phyloP scores from a whole-genome alignment of 1,140 invertebrate species.

The Hylaeus anthracinus region DNA sequence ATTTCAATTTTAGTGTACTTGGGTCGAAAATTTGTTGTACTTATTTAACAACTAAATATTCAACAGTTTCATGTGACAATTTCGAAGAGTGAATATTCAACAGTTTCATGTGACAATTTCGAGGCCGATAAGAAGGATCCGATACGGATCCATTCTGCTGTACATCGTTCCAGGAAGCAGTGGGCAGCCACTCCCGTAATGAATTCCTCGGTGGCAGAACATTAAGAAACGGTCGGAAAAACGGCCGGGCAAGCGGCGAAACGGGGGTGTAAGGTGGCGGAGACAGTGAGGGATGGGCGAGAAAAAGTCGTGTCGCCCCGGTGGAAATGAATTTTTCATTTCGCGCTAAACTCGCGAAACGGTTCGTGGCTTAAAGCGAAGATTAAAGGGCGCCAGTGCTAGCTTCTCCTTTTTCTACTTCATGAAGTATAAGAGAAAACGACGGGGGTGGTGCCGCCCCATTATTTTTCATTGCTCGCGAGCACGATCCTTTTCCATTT shows the following conservation, averaged over 20 bases:
- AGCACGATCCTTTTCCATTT: constrained; percentile 64
- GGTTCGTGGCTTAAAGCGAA: constrained; percentile 71
- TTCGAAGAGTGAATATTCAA: too few relatives aligned
- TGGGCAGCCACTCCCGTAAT: constrained; percentile 48
- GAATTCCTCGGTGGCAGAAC: constrained; percentile 55
- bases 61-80: too few relatives aligned
- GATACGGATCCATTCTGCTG: background rate
- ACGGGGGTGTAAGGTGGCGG: constrained; percentile 11
- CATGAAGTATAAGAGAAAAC: constrained; percentile 63
- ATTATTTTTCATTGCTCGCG: constrained; percentile 71
- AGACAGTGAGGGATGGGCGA: constrained; percentile 23
- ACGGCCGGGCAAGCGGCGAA: constrained; percentile 21
- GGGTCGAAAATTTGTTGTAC: too few relatives aligned
- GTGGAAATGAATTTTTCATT: constrained; percentile 74
- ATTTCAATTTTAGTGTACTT: too few relatives aligned
- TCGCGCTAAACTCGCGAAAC: constrained; percentile 71
- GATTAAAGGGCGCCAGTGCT: constrained; percentile 67
- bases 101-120: too few relatives aligned
- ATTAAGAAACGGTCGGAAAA: constrained; percentile 60
- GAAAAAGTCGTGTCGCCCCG: constrained; percentile 52
- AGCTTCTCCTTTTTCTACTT: constrained; percentile 62
- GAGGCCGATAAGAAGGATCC: background rate
- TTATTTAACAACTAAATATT: too few relatives aligned
- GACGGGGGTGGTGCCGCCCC: constrained; percentile 58
- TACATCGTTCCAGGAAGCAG: constrained; percentile 18